Evolutionary conservation across 1,140 invertebrate genomes (phyloP), one percentile per base, ranked within the genome.

Genomic region (Asbolus verrucosus): DNA sequence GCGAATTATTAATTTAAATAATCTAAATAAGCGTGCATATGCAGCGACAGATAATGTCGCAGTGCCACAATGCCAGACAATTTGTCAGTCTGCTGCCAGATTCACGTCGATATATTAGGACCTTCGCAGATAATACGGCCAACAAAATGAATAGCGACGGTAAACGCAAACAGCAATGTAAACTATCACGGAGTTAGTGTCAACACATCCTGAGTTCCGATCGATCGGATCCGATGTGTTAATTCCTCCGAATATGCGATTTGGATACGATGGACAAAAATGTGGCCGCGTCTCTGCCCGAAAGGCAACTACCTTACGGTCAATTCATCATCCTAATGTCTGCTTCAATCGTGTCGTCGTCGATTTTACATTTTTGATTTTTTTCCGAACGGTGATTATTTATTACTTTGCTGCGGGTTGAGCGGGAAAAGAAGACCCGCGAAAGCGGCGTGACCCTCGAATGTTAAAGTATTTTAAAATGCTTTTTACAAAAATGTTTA

Each of bases 171-270:
- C 54, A 63, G 60, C 21, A 63, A 33, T 33, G 39, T 60, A 62
- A 69, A 69, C 59, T 63, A 69, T 69, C 59, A 63, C 30, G 59
- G 60, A 46, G 67, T 63, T 62, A 36, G 50, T 69, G 67, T 69
- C 67, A 69, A 69, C 67, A 69, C 39, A 69, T 41, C 31, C 59
- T 16, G 60, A 46, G 24, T 31, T 27, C 33, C 59, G 30, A 60
- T 59, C 24, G 59, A 62, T 41, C 31, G 14, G 30, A 8, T 8
- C 14, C 54, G 24, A 69, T 63, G 59, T 63, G 67, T 69, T 65
- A 50, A 69, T 69, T 69, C 27, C 38, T 19, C 0, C 36, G 33
- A 54, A 67, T 67, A 67, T 67, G 65, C 65, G 60, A 67, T 67
- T 67, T 21, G 9, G 13, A 39, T 19, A 4, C 14, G 46, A 3